These are phyloP conservation scores for Poecilobothrus nobilitatus DNA, from an alignment of 2,888 invertebrate species.

Conservation along the genomic window DNA sequence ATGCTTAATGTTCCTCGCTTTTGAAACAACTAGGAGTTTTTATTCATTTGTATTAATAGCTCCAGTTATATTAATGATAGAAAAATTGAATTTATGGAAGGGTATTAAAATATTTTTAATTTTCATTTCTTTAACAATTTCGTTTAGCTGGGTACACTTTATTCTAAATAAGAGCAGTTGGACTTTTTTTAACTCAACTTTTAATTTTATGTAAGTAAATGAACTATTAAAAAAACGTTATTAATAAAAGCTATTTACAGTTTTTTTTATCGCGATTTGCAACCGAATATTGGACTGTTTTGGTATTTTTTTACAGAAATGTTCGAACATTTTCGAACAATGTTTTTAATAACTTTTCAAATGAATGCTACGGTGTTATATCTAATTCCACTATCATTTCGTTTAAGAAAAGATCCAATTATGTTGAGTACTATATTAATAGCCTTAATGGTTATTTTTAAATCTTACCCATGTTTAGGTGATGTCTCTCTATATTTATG, in stretches of 20 bases:
- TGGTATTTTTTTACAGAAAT: slow-evolving; percentile 99
- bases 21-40: slow-evolving; percentile 73
- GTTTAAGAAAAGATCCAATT: slow-evolving; percentile 70
- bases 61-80: slow-evolving; percentile 58
- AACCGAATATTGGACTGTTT: slow-evolving; percentile 94
- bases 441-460: slow-evolving; percentile 81
- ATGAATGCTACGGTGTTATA: slow-evolving; percentile 89
- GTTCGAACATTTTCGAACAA: slow-evolving; percentile 95
- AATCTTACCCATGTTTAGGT: slow-evolving; percentile 93
- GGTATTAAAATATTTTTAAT: slow-evolving; percentile 23
- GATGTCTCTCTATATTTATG: slow-evolving; percentile 90
- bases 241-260: slow-evolving; percentile 50
- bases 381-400: slow-evolving; percentile 74
- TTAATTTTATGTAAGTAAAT: slow-evolving; percentile 69
- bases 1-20: slow-evolving; percentile 60
- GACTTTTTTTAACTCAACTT: slow-evolving; percentile 61
- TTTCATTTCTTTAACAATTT: slow-evolving; percentile 27
- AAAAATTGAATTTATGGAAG: slow-evolving; percentile 16
- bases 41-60: slow-evolving; percentile 77
- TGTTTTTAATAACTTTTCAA: slow-evolving; percentile 95
- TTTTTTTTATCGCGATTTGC: slow-evolving; percentile 82
- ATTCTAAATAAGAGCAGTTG: slow-evolving; percentile 53
- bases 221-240: neutral
- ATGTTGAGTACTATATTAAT: slow-evolving; percentile 70
- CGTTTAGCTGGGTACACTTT: slow-evolving; percentile 39